A percentile compares a stretch with the other conserved stretches of the same genome.
These are phyloP conservation scores for Apodemia mormo DNA, from an alignment of 2,888 invertebrate species.

Conservation along the genomic window DNA sequence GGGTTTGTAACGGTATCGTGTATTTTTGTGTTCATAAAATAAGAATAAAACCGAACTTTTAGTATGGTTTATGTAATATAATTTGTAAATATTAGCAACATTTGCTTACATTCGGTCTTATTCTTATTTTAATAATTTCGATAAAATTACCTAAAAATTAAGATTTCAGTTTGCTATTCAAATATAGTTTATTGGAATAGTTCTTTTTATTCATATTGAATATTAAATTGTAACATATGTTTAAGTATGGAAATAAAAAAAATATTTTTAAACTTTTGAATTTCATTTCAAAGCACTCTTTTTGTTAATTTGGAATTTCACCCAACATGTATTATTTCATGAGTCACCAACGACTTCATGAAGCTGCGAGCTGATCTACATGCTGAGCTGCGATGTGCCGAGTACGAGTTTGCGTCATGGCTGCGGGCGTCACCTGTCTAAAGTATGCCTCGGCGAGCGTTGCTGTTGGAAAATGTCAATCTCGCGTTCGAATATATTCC, in stretches of 20 bases:
- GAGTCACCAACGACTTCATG: conserved; percentile 70
- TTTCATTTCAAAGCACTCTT: conserved; percentile 51
- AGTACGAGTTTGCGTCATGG: conserved; percentile 36
- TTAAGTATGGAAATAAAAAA: conserved; percentile 77
- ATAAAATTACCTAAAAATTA: conserved; percentile 33
- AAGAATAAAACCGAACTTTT: conserved; percentile 38
- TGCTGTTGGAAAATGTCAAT: conserved; percentile 38
- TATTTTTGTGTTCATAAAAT: conserved; percentile 64
- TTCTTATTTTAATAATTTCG: conserved; percentile 29
- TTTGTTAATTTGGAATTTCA: conserved; percentile 62
- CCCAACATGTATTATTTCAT: conserved; percentile 79
- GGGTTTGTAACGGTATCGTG: conserved; percentile 82
- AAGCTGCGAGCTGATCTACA: conserved; percentile 52
- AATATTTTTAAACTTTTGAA: conserved; percentile 53
- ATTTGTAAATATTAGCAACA: background rate
- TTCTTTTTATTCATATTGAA: conserved; percentile 78
- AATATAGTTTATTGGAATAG: conserved; percentile 70
- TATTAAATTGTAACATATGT: conserved; percentile 78
- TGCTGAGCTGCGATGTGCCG: conserved; percentile 52
- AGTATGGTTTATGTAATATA: conserved; percentile 25
- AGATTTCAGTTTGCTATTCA: conserved; percentile 70
- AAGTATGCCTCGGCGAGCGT: conserved; percentile 44
- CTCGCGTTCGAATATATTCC: conserved; percentile 57
- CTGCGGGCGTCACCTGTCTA: conserved; percentile 16
- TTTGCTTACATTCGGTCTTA: conserved; percentile 38